Conservation (phyloP, 1,140 invertebrate genomes). For the Oreohelix idahoensis region DNA sequence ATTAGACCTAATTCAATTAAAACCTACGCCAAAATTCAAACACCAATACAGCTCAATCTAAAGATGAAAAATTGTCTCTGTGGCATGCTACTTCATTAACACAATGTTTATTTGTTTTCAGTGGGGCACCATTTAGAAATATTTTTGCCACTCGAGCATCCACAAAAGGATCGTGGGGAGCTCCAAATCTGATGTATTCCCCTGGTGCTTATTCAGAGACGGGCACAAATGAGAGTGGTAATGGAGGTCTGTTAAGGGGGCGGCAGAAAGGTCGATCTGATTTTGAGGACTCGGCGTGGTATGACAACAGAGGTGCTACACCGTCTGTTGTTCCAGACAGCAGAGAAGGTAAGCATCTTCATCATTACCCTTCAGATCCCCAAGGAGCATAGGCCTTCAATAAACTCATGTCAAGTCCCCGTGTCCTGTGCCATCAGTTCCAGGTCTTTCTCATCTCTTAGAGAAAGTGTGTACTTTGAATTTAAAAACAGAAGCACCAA, state of each 20-base stretch:
- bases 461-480: not conserved
- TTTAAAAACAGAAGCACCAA: not conserved
- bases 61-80: no score
- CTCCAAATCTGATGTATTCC: conserved; percentile 19
- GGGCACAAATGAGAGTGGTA: conserved; percentile 20
- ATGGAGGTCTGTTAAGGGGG: conserved; percentile 26
- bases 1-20: not conserved
- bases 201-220: conserved; percentile 33
- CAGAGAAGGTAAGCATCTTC: not conserved
- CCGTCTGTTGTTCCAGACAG: not conserved
- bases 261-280: conserved; percentile 16
- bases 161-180: conserved; percentile 35
- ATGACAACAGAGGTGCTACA: conserved; percentile 23
- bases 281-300: conserved; percentile 42
- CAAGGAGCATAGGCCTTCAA: no score
- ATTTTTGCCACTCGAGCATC: conserved; percentile 32
- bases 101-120: not conserved
- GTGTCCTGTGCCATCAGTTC: not conserved
- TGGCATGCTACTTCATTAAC: not conserved
- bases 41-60: no score
- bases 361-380: no score
- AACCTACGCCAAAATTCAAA: no score
- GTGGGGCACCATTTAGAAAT: conserved; percentile 31
- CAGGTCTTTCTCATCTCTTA: not conserved
- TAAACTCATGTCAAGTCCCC: no score